Percentiles rank a stretch among this genome's conserved stretches.
Evolutionary conservation across 2,888 invertebrate species (phyloP).

Genomic region (Zygothrica quintamaculata): DNA sequence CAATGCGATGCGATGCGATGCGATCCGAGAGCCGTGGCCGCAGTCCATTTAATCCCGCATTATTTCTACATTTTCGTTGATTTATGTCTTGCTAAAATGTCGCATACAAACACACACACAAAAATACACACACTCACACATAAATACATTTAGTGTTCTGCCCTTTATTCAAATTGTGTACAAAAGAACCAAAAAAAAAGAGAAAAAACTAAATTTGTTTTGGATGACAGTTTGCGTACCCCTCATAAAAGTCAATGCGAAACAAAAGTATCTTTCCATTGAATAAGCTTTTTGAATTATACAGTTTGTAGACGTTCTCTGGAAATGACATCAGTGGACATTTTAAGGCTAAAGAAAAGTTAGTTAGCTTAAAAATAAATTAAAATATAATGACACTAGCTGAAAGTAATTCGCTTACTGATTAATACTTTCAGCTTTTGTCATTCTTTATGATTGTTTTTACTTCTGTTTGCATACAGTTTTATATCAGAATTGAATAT

Average conservation of each 20-base stretch:
- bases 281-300: conserved; percentile 43
- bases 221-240: conserved; percentile 21
- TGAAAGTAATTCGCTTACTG: no score
- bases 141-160: conserved; percentile 11
- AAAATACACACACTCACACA: conserved; percentile 9
- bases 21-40: conserved; percentile 28
- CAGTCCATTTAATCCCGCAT: conserved; percentile 78
- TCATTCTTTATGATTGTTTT: no score
- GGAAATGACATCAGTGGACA: conserved; percentile 11
- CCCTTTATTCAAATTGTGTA: conserved; percentile 52
- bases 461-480: no score
- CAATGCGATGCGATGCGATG: no score
- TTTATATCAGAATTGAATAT: no score
- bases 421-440: no score
- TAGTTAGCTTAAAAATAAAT: no score
- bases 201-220: conserved; percentile 12
- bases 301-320: conserved; percentile 16
- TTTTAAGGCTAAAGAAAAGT: conserved; percentile 1
- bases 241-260: conserved; percentile 20
- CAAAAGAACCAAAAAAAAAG: conserved; percentile 9
- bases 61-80: conserved; percentile 70
- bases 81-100: conserved; percentile 78
- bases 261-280: conserved; percentile 41
- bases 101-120: conserved; percentile 37
- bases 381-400: not conserved